These are phyloP conservation scores for Manis javanica DNA, from an alignment of 2,797 vertebrate species.

Conservation along the genomic window DNA sequence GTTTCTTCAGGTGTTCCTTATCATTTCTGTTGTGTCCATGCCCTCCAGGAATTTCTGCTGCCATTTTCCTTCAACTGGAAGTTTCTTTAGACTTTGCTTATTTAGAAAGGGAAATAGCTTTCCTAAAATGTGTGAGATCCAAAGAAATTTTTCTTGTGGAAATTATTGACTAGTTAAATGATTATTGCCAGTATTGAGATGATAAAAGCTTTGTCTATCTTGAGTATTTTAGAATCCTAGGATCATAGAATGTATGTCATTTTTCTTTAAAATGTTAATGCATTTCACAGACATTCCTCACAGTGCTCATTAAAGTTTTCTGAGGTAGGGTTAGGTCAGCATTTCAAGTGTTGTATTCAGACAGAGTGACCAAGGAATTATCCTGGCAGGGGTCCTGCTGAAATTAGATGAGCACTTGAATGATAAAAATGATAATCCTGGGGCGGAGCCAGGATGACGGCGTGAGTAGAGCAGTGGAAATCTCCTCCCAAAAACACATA, in stretches of 20 bases:
- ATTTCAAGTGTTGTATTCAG: not conserved
- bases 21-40: not conserved
- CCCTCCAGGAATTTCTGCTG: not conserved
- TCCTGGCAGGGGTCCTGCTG: not conserved
- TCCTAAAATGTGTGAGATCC: not conserved
- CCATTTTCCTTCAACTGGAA: not conserved
- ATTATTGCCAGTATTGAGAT: not conserved
- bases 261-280: not conserved
- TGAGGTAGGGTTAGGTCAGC: not conserved
- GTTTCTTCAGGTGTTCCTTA: not conserved
- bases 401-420: not conserved
- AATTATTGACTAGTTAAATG: not conserved
- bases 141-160: not conserved
- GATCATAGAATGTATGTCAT: not conserved
- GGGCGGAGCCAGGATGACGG: too few species aligned
- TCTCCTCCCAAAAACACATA: too few species aligned
- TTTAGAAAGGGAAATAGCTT: constrained; percentile 20
- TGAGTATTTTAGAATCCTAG: not conserved
- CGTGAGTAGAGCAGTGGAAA: too few species aligned
- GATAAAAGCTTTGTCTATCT: not conserved
- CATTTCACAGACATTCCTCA: not conserved
- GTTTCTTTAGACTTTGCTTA: not conserved
- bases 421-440: not conserved
- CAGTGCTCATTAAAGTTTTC: not conserved
- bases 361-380: not conserved